Base-by-base conservation (phyloP, 2,888 invertebrate species). In the Cataglyphis rosenhaueri region DNA sequence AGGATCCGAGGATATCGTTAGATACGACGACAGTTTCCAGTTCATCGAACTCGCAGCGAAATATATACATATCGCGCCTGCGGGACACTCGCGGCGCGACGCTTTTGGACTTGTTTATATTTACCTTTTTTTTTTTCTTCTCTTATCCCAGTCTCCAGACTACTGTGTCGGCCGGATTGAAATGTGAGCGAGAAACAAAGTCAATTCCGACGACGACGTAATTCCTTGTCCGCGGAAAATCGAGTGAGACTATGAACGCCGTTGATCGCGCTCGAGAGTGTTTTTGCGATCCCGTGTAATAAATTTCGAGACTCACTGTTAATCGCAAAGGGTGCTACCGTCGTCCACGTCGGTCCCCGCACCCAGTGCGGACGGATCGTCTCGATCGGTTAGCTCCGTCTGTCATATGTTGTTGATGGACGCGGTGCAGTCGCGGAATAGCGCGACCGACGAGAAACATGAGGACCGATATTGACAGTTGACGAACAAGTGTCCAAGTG, bases 401-500 rank as follows among this genome's bases (percentile, higher is more conserved):
- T 12, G 38, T 25, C n/a, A 76, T 78, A 85, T 88, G 88, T 86
- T 82, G 59, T 44, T 79, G 85, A 84, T 76, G 76, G 74, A 59
- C 81, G 57, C 65, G 57, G 70, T 61, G 70, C 78, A 8, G 71
- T 44, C 81, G 76, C 68, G 68, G 57, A 57, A 44, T 18, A 57
- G 65, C 64, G 64, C 66, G 83, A 55, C 68, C 55, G 41, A 18
- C 64, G 82, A 73, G 65, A 83, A 83, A 79, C 83, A 88, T 88
- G 88, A 88, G 88, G 88, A 86, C 83, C 82, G 82, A 84, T 82
- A 70, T 74, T 78, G 44, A 44, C 44, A 89, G 89, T 89, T 89
- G 89, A 89, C 89, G 87, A 89, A 89, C 25, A 86, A 81, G 89
- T 84, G 87, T 74, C 82, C 66, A 78, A 82, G 73, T 85, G 78